phyloP scores from a whole-genome alignment of 2,113 vertebrate genomes.

The Merops nubicus region DNA sequence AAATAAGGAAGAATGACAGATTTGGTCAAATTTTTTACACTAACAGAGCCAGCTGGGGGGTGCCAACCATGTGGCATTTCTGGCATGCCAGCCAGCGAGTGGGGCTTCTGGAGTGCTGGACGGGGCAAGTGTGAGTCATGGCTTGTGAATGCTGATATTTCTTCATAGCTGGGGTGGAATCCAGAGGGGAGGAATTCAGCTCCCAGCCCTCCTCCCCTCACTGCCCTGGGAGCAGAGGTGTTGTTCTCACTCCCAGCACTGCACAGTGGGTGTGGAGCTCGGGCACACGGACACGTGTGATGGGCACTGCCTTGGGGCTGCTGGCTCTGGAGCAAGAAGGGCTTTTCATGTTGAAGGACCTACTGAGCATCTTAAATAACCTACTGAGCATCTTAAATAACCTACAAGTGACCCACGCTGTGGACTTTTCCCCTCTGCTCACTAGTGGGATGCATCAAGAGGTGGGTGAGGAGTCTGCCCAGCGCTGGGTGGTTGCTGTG shows the following conservation, averaged over 20 bases:
- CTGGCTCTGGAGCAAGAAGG: not conserved
- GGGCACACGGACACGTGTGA: fast-evolving
- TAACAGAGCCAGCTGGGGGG: not conserved
- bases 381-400: not conserved
- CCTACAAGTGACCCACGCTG: not conserved
- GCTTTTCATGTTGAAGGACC: not conserved
- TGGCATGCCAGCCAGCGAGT: not conserved
- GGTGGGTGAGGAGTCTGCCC: not conserved
- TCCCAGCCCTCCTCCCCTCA: not conserved
- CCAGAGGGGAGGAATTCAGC: not conserved
- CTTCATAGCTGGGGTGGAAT: not conserved
- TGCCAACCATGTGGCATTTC: not conserved
- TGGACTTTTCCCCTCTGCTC: not conserved
- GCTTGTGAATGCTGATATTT: constrained; percentile 5
- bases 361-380: not conserved
- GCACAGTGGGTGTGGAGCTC: fast-evolving
- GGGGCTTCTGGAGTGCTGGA: not conserved
- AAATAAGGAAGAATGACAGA: not conserved
- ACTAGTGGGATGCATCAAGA: not conserved
- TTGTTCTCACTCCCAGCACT: not conserved
- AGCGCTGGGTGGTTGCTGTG: fast-evolving
- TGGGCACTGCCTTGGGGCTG: not conserved
- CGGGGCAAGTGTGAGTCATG: not conserved
- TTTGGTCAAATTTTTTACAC: not conserved
- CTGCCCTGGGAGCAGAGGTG: not conserved